A percentile compares a stretch with the other conserved stretches of the same genome.
These are phyloP conservation scores for Pseudomyrmex dendroicus DNA, from an alignment of 1,140 invertebrate genomes.

Conservation along the genomic window DNA sequence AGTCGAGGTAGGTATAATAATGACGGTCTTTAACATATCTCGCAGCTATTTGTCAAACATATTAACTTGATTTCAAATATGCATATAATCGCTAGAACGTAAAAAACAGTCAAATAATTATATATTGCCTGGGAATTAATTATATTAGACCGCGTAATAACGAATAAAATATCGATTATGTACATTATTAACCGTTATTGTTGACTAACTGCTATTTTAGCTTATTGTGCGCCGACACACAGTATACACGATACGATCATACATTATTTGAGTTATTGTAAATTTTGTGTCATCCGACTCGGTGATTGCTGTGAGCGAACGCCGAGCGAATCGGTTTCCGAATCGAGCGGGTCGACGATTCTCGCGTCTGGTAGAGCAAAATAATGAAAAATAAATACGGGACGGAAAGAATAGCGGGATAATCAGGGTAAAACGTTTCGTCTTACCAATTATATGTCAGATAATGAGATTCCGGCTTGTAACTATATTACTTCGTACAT, in stretches of 20 bases:
- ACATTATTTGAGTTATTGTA: constrained; percentile 23
- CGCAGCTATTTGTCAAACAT: constrained; percentile 1
- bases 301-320: constrained; percentile 55
- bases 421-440: constrained; percentile 70
- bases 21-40: not conserved
- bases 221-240: not conserved
- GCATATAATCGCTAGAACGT: constrained; percentile 9
- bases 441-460: constrained; percentile 69
- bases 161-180: constrained; percentile 37
- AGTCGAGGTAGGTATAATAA: not conserved
- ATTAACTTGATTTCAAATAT: constrained; percentile 27
- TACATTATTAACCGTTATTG: not conserved
- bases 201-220: not conserved
- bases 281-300: constrained; percentile 35
- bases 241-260: not conserved
- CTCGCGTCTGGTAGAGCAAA: constrained; percentile 61
- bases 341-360: constrained; percentile 60
- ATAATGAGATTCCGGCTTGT: constrained; percentile 56
- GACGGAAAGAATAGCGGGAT: constrained; percentile 30
- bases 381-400: constrained; percentile 72
- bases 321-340: constrained; percentile 53
- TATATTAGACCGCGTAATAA: constrained; percentile 29
- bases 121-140: constrained; percentile 9
- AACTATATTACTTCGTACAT: constrained; percentile 65
- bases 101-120: not conserved